Percentiles rank a stretch among this genome's conserved stretches.
These are phyloP conservation scores for Champsocephalus esox DNA, from an alignment of 2,797 vertebrate genomes.

Conservation along the genomic window DNA sequence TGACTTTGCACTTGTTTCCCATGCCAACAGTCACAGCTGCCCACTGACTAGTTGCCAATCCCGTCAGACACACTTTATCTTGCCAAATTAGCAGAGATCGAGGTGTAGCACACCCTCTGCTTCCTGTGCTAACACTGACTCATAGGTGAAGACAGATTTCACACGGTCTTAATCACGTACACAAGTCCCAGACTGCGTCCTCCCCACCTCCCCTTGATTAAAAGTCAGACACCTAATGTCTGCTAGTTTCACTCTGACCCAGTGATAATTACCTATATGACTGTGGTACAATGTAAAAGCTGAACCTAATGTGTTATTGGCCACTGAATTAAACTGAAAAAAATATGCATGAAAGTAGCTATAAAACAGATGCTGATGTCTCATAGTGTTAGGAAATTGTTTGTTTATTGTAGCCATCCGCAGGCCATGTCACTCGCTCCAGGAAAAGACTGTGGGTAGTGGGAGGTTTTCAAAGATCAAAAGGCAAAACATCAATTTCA, in stretches of 20 bases:
- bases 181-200: conserved; percentile 33
- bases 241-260: conserved; percentile 27
- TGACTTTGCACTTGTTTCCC: conserved; percentile 45
- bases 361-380: conserved; percentile 54
- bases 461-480: conserved; percentile 23
- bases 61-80: conserved; percentile 29
- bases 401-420: conserved; percentile 53
- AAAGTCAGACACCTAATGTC: conserved; percentile 29
- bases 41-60: conserved; percentile 47
- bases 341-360: conserved; percentile 76
- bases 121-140: conserved; percentile 59
- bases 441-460: conserved; percentile 11
- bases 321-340: conserved; percentile 68
- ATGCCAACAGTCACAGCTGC: conserved; percentile 39
- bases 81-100: conserved; percentile 61
- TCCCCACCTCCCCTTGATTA: not conserved
- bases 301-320: conserved; percentile 65
- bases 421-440: conserved; percentile 36
- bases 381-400: conserved; percentile 56
- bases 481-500: conserved; percentile 68
- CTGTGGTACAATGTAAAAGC: conserved; percentile 59
- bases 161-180: conserved; percentile 28
- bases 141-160: conserved; percentile 47
- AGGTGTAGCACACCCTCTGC: conserved; percentile 47
- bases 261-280: conserved; percentile 32